A percentile compares a stretch with the other conserved stretches of the same genome.
These are phyloP conservation scores for Silurus meridionalis DNA, from an alignment of 2,113 vertebrate genomes.

Conservation along the genomic window DNA sequence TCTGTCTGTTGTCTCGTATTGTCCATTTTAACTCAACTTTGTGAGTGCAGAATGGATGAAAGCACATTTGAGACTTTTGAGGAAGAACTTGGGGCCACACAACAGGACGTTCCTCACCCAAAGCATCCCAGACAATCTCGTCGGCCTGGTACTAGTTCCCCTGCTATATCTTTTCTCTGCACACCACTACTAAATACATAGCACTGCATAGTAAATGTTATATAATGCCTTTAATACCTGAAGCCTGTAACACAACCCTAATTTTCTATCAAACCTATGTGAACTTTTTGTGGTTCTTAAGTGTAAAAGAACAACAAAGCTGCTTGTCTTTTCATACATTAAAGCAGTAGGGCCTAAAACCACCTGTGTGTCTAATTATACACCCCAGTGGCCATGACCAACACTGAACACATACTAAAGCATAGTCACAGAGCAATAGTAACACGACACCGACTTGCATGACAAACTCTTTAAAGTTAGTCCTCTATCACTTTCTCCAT, in stretches of 20 bases:
- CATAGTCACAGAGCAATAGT: constrained; percentile 48
- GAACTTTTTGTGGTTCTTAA: too few relatives aligned
- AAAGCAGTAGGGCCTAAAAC: constrained; percentile 18
- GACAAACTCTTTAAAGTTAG: constrained; percentile 18
- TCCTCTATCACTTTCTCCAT: background rate
- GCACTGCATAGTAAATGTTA: background rate
- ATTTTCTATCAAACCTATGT: background rate
- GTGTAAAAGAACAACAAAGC: constrained; percentile 28
- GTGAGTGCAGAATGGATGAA: constrained; percentile 70
- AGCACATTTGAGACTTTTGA: constrained; percentile 76
- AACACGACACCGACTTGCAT: constrained; percentile 61
- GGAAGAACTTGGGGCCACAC: constrained; percentile 67
- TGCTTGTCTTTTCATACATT: constrained; percentile 4
- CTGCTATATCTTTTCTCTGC: background rate
- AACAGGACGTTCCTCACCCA: constrained; percentile 61
- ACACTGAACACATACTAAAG: constrained; percentile 44
- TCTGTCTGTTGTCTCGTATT: background rate
- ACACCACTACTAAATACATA: background rate
- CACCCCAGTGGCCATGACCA: constrained; percentile 36
- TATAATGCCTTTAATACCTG: background rate
- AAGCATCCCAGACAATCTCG: constrained; percentile 64
- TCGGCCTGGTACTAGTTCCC: constrained; percentile 63
- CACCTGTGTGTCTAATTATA: constrained; percentile 62
- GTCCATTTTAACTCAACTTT: background rate
- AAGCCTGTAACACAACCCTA: background rate